Evolutionary conservation across 2,888 invertebrate genomes (phyloP), one percentile per base, ranked within the genome.

Genomic region (Drosophila differens): DNA sequence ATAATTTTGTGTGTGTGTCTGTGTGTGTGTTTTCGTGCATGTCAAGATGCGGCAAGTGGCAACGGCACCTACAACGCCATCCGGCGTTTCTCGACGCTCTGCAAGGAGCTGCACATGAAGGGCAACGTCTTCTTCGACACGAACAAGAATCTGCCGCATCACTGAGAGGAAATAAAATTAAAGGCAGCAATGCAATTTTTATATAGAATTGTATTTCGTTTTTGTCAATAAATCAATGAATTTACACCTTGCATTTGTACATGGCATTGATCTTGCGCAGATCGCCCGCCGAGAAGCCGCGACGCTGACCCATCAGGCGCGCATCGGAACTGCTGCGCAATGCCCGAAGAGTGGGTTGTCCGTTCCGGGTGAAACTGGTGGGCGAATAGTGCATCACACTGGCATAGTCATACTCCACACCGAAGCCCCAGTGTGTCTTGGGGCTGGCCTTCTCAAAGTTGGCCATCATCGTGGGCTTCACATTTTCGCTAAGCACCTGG

Each of bases 381-480:
- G 95, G 94, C 0, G 96, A 96, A 92, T 97, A 97, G 89, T 97
- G 97, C 97, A 97, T 97, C 1, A 97, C 96, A 79, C 97, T 97
- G 79, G 95, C 95, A 92, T 96, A 97, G 92, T 97, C 97, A 85
- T 97, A 97, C 0, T 94, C 93, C 0, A 97, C 95, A 0, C 96
- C 96, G 89, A 94, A 96, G 6, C 94, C 95, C 44, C 95, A 93
- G 0, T 95, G 94, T 12, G 93, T 94, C 16, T 93, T 92, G 10
- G 94, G 85, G 7, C 94, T 81, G 0, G 95, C 94, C 92, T 96
- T 97, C 73, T 94, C 95, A 92, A 97, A 97, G 93, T 97, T 97
- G 61, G 91, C 93, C 88, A 95, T 94, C 65, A 95, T 94, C 1
- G 96, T 95, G 53, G 94, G 89, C 83, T 94, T 94, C 28, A 97